These are phyloP conservation scores for Zosterops borbonicus DNA, from an alignment of 2,113 vertebrate genomes.

Conservation along the genomic window DNA sequence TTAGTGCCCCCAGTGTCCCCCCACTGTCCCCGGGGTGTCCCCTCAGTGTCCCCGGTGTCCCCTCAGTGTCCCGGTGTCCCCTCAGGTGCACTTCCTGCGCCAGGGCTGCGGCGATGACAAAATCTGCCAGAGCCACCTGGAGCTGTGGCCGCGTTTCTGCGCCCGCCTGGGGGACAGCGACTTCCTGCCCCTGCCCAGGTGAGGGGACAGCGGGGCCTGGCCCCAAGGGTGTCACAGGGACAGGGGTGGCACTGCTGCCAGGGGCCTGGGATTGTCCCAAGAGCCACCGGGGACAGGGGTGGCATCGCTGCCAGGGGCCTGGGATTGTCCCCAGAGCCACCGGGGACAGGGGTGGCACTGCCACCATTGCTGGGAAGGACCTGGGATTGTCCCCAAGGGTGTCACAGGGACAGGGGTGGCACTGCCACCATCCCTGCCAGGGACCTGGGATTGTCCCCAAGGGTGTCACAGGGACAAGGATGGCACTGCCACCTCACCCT, in stretches of 20 bases:
- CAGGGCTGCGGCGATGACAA: slow-evolving; percentile 91
- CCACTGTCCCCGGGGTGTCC: no score
- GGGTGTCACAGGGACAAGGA: not conserved
- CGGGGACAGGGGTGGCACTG: no score
- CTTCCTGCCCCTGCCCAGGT: slow-evolving; percentile 87
- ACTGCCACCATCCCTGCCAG: not conserved
- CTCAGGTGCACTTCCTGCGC: slow-evolving; percentile 74
- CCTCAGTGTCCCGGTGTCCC: no score
- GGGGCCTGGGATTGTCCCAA: not conserved
- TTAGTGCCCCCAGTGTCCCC: no score
- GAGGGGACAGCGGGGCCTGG: not conserved
- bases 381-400: not conserved
- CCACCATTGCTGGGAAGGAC: no score
- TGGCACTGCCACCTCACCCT: no score
- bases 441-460: not conserved
- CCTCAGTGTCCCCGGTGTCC: no score
- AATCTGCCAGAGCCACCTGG: slow-evolving; percentile 93
- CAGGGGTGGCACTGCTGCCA: no score
- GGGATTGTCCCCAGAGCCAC: not conserved
- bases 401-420: not conserved
- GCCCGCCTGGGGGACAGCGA: slow-evolving; percentile 75
- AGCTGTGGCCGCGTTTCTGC: slow-evolving; percentile 81
- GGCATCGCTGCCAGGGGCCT: not conserved
- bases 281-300: not conserved
- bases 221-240: no score